Conservation (phyloP, 2,888 invertebrate species). For the Sesamia inferens region DNA sequence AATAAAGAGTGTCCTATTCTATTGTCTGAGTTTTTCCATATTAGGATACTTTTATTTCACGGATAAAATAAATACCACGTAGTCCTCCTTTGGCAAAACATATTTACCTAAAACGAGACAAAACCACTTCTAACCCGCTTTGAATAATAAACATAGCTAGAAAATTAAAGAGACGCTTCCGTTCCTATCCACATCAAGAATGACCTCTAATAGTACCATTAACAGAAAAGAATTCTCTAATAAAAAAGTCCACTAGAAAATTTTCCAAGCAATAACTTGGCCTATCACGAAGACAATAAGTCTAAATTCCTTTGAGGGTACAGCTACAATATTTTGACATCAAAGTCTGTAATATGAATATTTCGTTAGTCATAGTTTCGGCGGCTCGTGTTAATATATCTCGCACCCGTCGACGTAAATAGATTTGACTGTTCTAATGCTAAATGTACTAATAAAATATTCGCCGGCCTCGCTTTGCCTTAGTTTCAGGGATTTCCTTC, state of each 20-base stretch:
- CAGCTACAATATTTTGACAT: conserved; percentile 52
- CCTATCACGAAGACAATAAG: conserved; percentile 10
- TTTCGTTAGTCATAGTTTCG: conserved; percentile 60
- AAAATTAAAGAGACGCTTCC: conserved; percentile 29
- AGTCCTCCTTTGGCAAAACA: not conserved
- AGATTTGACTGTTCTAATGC: conserved; percentile 45
- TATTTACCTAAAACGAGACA: not conserved
- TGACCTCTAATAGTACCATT: conserved; percentile 47
- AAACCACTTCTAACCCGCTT: not conserved
- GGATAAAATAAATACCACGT: too few species aligned
- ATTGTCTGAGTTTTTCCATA: too few species aligned
- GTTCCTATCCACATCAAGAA: conserved; percentile 24
- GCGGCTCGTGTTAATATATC: conserved; percentile 61
- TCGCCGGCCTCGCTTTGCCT: conserved; percentile 18
- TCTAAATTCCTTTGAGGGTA: conserved; percentile 1
- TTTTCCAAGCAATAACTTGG: conserved; percentile 9
- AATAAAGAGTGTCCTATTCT: too few species aligned
- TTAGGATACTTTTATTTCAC: too few species aligned
- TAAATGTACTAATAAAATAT: conserved; percentile 39
- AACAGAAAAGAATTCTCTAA: conserved; percentile 41
- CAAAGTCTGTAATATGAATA: conserved; percentile 63
- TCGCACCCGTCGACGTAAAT: conserved; percentile 54
- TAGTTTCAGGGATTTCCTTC: conserved; percentile 19
- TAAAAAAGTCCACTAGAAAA: conserved; percentile 44
- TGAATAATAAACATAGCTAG: conserved; percentile 12